phyloP scores from a whole-genome alignment of 2,888 invertebrate genomes.

The Cheilosia vernalis region DNA sequence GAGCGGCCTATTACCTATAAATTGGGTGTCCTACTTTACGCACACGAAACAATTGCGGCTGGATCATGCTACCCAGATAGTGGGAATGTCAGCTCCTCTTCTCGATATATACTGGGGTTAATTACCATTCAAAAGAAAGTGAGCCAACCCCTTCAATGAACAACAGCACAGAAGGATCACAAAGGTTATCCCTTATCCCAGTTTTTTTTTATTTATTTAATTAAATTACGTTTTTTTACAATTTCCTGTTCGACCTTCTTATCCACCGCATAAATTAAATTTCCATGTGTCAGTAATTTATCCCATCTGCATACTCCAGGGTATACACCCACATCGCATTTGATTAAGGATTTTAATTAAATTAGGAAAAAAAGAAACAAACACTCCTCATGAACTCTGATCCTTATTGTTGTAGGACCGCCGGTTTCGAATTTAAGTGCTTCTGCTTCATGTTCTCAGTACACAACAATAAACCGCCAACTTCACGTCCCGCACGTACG shows the following conservation, averaged over 20 bases:
- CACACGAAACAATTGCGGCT: too few species aligned
- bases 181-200: background rate
- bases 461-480: constrained; percentile 35
- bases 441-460: constrained; percentile 31
- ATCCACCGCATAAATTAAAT: constrained; percentile 5
- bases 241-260: background rate
- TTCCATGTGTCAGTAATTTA: constrained; percentile 36
- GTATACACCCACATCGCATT: constrained; percentile 11
- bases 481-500: constrained; percentile 37
- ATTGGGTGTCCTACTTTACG: too few species aligned
- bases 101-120: too few species aligned
- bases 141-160: too few species aligned
- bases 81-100: too few species aligned
- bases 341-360: constrained; percentile 53
- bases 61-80: too few species aligned
- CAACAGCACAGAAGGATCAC: too few species aligned
- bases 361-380: constrained; percentile 48
- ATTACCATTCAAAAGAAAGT: too few species aligned
- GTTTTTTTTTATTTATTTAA: background rate
- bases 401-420: constrained; percentile 2
- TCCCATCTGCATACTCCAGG: constrained; percentile 14
- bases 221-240: constrained; percentile 1
- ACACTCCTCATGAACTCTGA: constrained; percentile 31
- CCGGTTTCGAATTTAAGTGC: constrained; percentile 45
- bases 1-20: too few species aligned